These are phyloP conservation scores for Drosophila nigricruria DNA, from an alignment of 2,888 invertebrate species.

Conservation along the genomic window DNA sequence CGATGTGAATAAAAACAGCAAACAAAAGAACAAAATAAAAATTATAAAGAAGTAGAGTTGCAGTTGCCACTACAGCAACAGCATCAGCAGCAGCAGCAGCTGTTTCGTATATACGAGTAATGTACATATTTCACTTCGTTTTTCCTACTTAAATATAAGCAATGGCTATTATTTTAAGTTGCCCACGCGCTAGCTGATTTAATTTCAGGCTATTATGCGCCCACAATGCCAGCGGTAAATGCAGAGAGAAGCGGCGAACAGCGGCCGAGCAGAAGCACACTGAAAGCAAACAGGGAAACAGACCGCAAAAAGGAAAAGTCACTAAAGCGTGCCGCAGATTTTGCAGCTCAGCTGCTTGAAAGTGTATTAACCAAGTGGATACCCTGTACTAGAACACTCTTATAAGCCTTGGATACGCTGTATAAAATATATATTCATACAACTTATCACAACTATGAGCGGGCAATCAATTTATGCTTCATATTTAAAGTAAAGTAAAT, in stretches of 20 bases:
- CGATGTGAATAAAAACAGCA: slow-evolving; percentile 33
- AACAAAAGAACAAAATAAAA: slow-evolving; percentile 27
- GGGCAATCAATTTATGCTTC: too few species aligned
- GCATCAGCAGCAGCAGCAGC: slow-evolving; percentile 22
- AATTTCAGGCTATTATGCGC: slow-evolving; percentile 78
- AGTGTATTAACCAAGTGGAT: not conserved
- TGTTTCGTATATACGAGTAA: slow-evolving; percentile 44
- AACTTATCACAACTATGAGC: too few species aligned
- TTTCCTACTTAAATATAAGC: slow-evolving; percentile 65
- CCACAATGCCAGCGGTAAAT: slow-evolving; percentile 75
- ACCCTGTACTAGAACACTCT: slow-evolving; percentile 24
- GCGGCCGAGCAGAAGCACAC: slow-evolving; percentile 9
- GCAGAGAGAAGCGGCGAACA: slow-evolving; percentile 28
- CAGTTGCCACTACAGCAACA: slow-evolving; percentile 11
- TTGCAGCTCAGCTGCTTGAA: slow-evolving; percentile 7
- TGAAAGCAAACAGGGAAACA: slow-evolving; percentile 32
- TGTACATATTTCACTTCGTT: slow-evolving; percentile 69
- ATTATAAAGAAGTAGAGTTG: slow-evolving; percentile 34
- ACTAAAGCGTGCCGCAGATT: slow-evolving; percentile 28
- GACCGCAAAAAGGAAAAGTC: slow-evolving; percentile 24
- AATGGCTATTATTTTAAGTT: slow-evolving; percentile 82
- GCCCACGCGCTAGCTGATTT: slow-evolving; percentile 77
- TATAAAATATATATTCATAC: too few species aligned
- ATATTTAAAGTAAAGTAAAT: too few species aligned
- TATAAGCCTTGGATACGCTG: too few species aligned